Base-by-base conservation (phyloP, 2,888 invertebrate species). In the Sphinx pinastri region DNA sequence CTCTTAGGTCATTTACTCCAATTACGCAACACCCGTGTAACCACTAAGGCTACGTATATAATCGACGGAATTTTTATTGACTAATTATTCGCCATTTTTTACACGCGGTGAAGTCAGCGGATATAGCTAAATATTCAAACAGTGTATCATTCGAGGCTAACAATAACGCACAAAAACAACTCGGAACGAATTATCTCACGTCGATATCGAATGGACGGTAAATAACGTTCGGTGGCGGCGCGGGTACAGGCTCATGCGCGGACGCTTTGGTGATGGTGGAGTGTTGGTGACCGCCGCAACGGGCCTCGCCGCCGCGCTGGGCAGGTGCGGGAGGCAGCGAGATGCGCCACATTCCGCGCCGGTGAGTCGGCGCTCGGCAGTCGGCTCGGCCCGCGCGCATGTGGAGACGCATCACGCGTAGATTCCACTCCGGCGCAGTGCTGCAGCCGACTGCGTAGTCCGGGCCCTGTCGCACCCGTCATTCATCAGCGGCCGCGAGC, bases 11-110 rank as follows among this genome's bases (percentile, higher is more conserved):
- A 77, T 94, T 93, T 92, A 94, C 93, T 92, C 91, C 91, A 92
- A 90, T 94, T 93, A 92, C 93, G 93, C 88, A 94, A 94, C 92
- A 87, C 88, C 88, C 91, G 90, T 91, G 91, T 92, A 92, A 91
- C 90, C 85, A 88, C 88, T 86, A 80, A 75, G 84, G 83, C 82
- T 82, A 83, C 80, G 87, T 85, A 88, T 89, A 91, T 91, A 93
- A 94, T 92, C 91, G 91, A 81, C 88, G 92, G 94, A 93, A 94
- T 93, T 93, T 94, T 93, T 93, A 94, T 94, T 91, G 92, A 92
- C 92, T 93, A 93, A 93, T 93, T 93, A 93, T 93, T 93, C 91
- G 89, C 86, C 84, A 90, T 91, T 93, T 93, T 93, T 93, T 92
- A 88, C 88, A 88, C 84, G 87, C 87, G 89, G 89, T 93, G 93